Conservation (phyloP, 2,888 invertebrate genomes). For the Rhimphoctona megacephalus region DNA sequence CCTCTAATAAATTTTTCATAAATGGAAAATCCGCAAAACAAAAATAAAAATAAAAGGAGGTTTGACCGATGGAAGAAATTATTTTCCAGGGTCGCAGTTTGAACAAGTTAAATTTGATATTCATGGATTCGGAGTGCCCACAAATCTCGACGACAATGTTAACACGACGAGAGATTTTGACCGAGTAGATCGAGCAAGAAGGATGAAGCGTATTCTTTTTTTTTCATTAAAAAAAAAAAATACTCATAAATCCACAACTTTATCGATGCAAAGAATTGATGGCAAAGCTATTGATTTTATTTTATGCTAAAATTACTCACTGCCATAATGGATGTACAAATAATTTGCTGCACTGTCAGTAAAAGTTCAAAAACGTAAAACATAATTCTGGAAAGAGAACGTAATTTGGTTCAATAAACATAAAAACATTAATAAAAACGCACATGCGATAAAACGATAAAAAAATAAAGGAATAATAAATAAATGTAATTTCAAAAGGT, state of each 20-base stretch:
- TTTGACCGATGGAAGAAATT: neutral
- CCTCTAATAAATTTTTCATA: neutral
- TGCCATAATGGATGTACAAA: no score
- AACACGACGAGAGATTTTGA: neutral
- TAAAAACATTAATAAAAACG: neutral
- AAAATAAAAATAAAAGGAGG: neutral
- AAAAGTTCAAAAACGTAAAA: no score
- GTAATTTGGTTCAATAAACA: neutral
- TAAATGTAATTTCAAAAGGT: neutral
- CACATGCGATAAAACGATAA: neutral
- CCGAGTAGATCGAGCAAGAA: neutral
- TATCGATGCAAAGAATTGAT: no score
- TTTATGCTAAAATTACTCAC: no score
- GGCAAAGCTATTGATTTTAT: no score
- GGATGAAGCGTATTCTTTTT: neutral
- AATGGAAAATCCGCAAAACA: neutral
- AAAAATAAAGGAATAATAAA: neutral
- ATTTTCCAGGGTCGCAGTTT: neutral
- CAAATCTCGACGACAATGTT: neutral
- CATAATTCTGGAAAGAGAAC: neutral
- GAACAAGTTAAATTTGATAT: neutral
- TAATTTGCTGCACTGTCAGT: no score
- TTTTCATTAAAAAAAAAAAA: neutral
- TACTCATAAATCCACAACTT: no score
- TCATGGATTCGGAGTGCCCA: slow-evolving; percentile 1